Percentiles rank a stretch among this genome's conserved stretches.
These are phyloP conservation scores for Ceryle rudis DNA, from an alignment of 2,797 vertebrate species.

Conservation along the genomic window DNA sequence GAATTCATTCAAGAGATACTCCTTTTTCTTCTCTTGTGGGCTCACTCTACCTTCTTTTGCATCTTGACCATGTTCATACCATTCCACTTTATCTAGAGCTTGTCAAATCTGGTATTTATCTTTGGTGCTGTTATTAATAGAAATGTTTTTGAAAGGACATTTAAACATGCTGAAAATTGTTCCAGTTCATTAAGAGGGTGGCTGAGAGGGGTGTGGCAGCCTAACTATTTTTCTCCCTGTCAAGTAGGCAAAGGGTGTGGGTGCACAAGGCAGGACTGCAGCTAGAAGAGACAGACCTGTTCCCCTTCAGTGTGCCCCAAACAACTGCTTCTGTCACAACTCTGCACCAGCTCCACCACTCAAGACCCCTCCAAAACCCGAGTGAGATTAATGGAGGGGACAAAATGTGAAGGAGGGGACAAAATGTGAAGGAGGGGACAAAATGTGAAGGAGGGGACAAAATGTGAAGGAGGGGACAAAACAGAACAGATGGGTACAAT, in stretches of 20 bases:
- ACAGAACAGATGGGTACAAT: not conserved
- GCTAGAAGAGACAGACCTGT: not conserved
- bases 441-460: not conserved
- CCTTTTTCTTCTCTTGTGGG: not conserved
- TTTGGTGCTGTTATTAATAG: not conserved
- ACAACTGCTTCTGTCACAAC: not conserved
- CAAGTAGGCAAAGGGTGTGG: not conserved
- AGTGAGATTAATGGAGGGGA: not conserved
- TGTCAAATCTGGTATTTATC: rapidly evolving
- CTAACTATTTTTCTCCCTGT: not conserved
- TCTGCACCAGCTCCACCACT: not conserved
- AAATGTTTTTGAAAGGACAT: not conserved
- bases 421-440: not conserved
- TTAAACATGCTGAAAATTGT: not conserved
- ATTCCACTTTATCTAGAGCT: not conserved
- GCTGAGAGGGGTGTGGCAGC: not conserved
- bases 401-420: not conserved
- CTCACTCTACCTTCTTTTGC: not conserved
- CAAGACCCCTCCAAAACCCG: not conserved
- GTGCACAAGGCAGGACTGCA: not conserved
- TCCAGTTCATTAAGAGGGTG: not conserved
- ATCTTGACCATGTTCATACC: not conserved
- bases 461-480: not conserved
- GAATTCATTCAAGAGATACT: not conserved
- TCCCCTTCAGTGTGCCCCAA: not conserved